Evolutionary conservation across 1,140 invertebrate species (phyloP).

Genomic region (Drosophila eugracilis): DNA sequence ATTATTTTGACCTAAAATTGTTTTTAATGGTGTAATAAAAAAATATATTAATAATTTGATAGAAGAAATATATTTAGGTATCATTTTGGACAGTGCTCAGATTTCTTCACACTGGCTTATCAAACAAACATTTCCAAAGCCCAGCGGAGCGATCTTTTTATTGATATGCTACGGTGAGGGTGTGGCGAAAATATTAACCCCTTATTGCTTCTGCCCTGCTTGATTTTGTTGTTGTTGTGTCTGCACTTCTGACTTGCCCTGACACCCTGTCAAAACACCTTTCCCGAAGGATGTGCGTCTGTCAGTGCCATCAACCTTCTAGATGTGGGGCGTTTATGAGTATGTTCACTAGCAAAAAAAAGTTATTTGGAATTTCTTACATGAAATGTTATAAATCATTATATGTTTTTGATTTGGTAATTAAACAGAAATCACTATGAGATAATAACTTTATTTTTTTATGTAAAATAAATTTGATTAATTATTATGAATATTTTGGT

Average conservation of each 20-base stretch:
- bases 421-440: too few relatives aligned
- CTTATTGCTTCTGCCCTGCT: conserved; percentile 38
- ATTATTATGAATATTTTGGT: too few relatives aligned
- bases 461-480: neutral
- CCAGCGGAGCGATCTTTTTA: conserved; percentile 77
- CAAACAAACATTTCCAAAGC: conserved; percentile 63
- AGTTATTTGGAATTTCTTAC: neutral
- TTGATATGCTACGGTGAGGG: conserved; percentile 62
- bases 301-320: conserved; percentile 46
- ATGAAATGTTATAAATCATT: neutral
- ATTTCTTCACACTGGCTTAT: conserved; percentile 37
- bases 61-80: neutral
- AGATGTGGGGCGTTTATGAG: conserved; percentile 33
- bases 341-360: conserved; percentile 18
- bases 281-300: conserved; percentile 52
- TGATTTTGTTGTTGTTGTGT: conserved; percentile 20
- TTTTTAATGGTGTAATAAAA: too few relatives aligned
- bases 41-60: neutral
- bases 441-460: too few relatives aligned
- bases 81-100: neutral
- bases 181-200: conserved; percentile 53
- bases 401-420: too few relatives aligned
- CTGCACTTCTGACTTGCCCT: conserved; percentile 48
- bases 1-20: too few relatives aligned
- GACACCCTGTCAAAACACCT: conserved; percentile 73